A percentile compares a stretch with the other conserved stretches of the same genome.
Conservation (phyloP, 2,797 vertebrate genomes). For the Jordanella pulchra region DNA sequence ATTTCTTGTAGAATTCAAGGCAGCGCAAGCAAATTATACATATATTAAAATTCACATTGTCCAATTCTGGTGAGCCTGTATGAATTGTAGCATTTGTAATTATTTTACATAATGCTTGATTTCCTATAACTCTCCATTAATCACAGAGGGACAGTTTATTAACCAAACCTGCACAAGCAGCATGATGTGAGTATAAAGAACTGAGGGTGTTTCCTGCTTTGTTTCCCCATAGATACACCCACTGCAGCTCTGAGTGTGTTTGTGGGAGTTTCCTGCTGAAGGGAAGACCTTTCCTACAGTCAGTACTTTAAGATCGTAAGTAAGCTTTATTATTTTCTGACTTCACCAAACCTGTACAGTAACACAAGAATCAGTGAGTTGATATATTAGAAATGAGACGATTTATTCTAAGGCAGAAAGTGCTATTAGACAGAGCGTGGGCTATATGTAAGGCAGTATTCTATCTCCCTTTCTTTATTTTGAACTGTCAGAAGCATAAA, state of each 20-base stretch:
- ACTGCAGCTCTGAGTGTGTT: constrained; percentile 35
- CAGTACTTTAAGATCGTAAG: constrained; percentile 72
- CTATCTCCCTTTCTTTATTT: constrained; percentile 24
- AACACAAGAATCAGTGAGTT: not conserved
- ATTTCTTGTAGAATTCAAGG: not conserved
- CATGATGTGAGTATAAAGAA: not conserved
- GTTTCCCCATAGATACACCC: constrained; percentile 54
- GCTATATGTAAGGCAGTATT: constrained; percentile 6
- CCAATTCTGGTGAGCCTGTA: not conserved
- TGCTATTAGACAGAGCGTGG: constrained; percentile 12
- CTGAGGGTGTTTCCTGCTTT: constrained; percentile 35
- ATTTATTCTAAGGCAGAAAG: constrained; percentile 23
- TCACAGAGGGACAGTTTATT: constrained; percentile 2
- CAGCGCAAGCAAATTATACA: not conserved
- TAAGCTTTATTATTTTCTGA: constrained; percentile 42
- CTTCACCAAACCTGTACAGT: not conserved
- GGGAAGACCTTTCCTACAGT: constrained; percentile 40
- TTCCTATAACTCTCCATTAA: not conserved
- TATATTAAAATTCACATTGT: not conserved
- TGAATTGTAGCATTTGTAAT: not conserved
- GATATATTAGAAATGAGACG: constrained; percentile 17
- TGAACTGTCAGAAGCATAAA: constrained; percentile 34
- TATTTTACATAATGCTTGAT: not conserved
- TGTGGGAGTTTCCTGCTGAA: constrained; percentile 47
- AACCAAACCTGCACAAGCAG: not conserved